These are phyloP conservation scores for Ganaspis sp. DNA, from an alignment of 1,140 invertebrate genomes.

Conservation along the genomic window DNA sequence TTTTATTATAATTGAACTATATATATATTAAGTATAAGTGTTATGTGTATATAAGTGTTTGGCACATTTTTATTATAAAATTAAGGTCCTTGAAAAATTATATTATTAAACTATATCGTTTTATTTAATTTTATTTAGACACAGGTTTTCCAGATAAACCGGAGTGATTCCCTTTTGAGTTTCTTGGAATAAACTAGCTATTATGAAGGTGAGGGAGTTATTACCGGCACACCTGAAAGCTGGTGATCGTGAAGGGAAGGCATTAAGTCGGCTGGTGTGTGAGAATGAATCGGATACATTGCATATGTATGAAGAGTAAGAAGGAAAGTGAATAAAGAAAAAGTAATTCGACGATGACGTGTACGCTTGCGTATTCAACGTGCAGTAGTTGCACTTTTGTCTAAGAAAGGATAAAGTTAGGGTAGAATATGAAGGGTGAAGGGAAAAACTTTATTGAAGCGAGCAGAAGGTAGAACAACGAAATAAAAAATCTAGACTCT, in stretches of 20 bases:
- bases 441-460: background rate
- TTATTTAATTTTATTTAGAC: too few species aligned
- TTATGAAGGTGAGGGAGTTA: background rate
- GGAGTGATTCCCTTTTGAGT: background rate
- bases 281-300: too few species aligned
- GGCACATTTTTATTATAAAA: too few species aligned
- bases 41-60: too few species aligned
- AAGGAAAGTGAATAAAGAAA: slow-evolving; percentile 2
- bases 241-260: background rate
- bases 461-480: background rate
- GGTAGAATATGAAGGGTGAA: slow-evolving; percentile 11
- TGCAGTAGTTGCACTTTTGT: background rate
- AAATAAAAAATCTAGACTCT: background rate
- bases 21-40: too few species aligned
- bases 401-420: background rate
- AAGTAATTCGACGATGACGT: background rate
- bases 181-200: background rate
- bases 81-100: too few species aligned
- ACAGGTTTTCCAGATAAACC: too few species aligned
- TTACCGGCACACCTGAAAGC: background rate
- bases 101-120: too few species aligned
- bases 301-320: background rate
- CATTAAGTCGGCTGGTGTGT: background rate
- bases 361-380: background rate
- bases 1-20: too few species aligned